Base-by-base conservation (phyloP, 2,888 invertebrate genomes). In the Diabrotica balteata region DNA sequence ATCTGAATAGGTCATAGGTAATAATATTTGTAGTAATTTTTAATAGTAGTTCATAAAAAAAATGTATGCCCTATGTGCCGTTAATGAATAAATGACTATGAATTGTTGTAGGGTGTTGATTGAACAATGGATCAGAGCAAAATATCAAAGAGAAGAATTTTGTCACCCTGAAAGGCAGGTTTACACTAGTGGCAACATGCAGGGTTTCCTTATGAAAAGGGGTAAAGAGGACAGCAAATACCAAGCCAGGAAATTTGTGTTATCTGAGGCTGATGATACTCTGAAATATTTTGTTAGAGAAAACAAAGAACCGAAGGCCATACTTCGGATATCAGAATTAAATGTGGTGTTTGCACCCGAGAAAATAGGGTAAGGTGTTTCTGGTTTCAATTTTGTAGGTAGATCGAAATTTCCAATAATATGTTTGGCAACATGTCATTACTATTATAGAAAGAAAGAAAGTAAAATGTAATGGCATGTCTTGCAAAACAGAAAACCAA, bases 101-200 rank as follows among this genome's bases (percentile, higher is more conserved):
- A 46, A 47, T 10, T 60, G 11, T 61, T 75, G 58, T 85, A 96
- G 96, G 82, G 92, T 95, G 55, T 86, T 96, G 64, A 88, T 93
- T 68, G 94, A 95, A 80, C 95, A 96, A 83, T 96, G 95, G 94
- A 95, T 96, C 72, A 87, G 92, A 73, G 95, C 95, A 7, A 96
- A 96, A 84, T 96, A 96, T 83, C 90, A 94, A 82, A 87, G 96
- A 63, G 91, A 93, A 84, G 96, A 96, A 80, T 96, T 96, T 83
- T 90, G 90, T 74, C 90, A 92, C 76, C 90, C 91, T 0, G 93
- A 93, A 77, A 87, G 91, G 45, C 95, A 94, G 81, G 88, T 87
- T 72, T 96, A 95, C 80, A 89, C 92, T 59, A 90, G 90, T 17
- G 93, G 93, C 7, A 87, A 88, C 59, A 93, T 94, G 91, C 93